These are phyloP conservation scores for Stenurella melanura DNA, from an alignment of 2,888 invertebrate species.

Conservation along the genomic window DNA sequence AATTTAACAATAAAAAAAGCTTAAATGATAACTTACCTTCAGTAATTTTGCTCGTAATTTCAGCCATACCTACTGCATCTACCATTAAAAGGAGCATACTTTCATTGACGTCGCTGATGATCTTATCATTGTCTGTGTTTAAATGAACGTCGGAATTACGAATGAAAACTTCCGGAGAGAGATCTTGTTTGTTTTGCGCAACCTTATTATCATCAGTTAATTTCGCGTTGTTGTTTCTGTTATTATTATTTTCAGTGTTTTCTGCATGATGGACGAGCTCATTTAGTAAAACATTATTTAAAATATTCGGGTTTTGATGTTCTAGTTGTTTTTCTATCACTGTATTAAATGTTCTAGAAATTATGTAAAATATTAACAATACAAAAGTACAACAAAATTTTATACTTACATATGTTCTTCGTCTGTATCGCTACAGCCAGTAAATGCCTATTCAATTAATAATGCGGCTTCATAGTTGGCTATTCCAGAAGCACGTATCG, in stretches of 20 bases:
- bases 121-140: neutral
- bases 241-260: neutral
- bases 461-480: neutral
- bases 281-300: neutral
- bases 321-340: constrained; percentile 7
- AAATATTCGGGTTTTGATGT: neutral
- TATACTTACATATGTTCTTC: neutral
- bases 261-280: neutral
- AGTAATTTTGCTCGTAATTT: neutral
- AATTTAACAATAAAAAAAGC: neutral
- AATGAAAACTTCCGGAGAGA: neutral
- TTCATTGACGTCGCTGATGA: neutral
- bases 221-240: neutral
- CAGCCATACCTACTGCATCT: constrained; percentile 2
- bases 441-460: neutral
- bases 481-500: neutral
- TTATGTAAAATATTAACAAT: constrained; percentile 3
- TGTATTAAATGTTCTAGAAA: neutral
- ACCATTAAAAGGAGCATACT: neutral
- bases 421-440: constrained; percentile 1
- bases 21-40: constrained; percentile 2
- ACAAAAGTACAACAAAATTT: neutral
- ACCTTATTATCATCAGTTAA: neutral
- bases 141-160: neutral
- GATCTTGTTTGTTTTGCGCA: neutral